Evolutionary conservation across 2,113 vertebrate genomes (phyloP).

Genomic region (Uria aalge): DNA sequence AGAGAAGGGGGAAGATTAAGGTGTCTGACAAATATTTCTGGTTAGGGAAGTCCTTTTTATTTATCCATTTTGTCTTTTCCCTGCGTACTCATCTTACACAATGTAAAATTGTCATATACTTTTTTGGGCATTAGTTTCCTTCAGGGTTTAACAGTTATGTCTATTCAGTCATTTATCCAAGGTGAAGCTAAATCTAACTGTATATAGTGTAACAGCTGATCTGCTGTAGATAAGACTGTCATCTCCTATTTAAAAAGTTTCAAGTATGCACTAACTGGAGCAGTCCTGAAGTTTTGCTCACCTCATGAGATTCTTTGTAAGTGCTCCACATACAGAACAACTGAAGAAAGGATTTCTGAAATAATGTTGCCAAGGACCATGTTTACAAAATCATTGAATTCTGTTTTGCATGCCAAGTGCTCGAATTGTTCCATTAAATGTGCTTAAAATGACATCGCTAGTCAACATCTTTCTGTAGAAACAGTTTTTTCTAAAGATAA

Average conservation of each 20-base stretch:
- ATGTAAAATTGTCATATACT: background rate
- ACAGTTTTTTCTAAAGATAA: background rate
- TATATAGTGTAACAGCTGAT: background rate
- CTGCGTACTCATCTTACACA: rapidly evolving
- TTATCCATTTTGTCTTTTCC: background rate
- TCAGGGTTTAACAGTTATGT: background rate
- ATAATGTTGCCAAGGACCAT: background rate
- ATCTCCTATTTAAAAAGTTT: background rate
- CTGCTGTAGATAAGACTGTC: background rate
- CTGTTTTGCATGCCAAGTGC: background rate
- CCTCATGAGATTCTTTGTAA: background rate
- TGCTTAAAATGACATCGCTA: background rate
- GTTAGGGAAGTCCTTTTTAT: background rate
- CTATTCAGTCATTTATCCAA: background rate
- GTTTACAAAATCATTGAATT: background rate
- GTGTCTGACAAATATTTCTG: background rate
- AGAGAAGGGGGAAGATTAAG: background rate
- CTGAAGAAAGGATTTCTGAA: background rate
- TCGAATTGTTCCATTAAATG: background rate
- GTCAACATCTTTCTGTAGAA: background rate
- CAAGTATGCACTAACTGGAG: background rate
- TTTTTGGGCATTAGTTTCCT: background rate
- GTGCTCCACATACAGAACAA: background rate
- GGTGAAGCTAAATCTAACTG: background rate
- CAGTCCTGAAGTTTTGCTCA: background rate